Base-by-base conservation (phyloP, 2,888 invertebrate genomes). In the Diarsia dahlii region DNA sequence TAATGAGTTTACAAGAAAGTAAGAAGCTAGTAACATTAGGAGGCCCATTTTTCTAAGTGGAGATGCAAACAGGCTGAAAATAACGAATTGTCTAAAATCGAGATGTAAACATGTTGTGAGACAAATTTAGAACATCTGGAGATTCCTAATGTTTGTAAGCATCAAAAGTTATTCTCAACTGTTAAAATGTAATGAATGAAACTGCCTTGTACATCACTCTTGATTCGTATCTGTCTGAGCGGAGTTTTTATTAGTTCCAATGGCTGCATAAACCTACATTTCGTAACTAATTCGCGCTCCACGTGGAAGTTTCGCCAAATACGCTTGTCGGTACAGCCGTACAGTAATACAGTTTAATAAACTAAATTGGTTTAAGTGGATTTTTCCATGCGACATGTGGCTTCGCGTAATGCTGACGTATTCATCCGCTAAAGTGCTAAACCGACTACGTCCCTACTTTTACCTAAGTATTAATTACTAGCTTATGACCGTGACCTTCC, bases 341-440 rank as follows among this genome's bases (percentile, higher is more conserved):
- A 65, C 50, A 64, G 18, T 56, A 48, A 64, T 68, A 82, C 81
- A 78, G 66, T 80, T 76, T 84, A 80, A 72, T 81, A 72, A 74
- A 74, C 70, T 76, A 81, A 84, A 86, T 84, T 86, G 81, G 84
- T 84, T 78, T 86, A 86, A 86, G 84, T 86, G 86, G 86, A 86
- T 86, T 81, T 79, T 82, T 79, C 79, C 80, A 76, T 72, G 73
- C 74, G 65, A 52, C 64, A 71, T 81, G 81, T 77, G 86, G 87
- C 85, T 87, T 87, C 87, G 62, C 75, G 18, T 46, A 23, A 28
- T 65, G 64, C 70, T 77, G 73, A 82, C 70, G 70, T 70, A 34
- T 52, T 58, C 73, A 78, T 65, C 52, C 74, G 74, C 60, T 76
- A 65, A 76, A 69, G 34, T 78, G 64, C 64, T 70, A 71, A 77